These are phyloP conservation scores for Chrysodeixis includens DNA, from an alignment of 2,888 invertebrate genomes.

Conservation along the genomic window DNA sequence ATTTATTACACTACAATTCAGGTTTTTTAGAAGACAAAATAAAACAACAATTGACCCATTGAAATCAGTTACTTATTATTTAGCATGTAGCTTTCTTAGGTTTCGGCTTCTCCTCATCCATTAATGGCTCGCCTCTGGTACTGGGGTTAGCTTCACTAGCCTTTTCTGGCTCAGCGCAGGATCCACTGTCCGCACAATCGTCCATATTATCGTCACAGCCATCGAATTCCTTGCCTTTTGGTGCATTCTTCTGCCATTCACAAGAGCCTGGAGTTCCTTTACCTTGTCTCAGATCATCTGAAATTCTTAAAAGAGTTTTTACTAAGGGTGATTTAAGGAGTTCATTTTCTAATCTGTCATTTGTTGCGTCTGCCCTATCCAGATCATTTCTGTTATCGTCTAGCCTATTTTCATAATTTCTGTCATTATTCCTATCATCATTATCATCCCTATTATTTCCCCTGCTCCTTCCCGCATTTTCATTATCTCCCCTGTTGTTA, in stretches of 20 bases:
- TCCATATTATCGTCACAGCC: neutral
- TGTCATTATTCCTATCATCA: constrained; percentile 13
- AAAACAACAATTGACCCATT: constrained; percentile 5
- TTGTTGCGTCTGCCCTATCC: constrained; percentile 2
- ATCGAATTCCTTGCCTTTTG: neutral
- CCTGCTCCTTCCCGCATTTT: neutral
- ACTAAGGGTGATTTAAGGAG: constrained; percentile 30
- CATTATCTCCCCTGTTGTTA: constrained; percentile 7
- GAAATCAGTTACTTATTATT: constrained; percentile 23
- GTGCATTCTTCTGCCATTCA: constrained; percentile 8
- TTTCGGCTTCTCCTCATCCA: neutral
- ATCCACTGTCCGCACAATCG: neutral
- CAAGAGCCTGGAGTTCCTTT: constrained; percentile 29
- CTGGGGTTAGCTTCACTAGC: constrained; percentile 18
- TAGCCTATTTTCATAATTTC: neutral
- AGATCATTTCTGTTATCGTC: neutral
- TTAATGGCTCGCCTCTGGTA: constrained; percentile 31
- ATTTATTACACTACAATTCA: too few relatives aligned
- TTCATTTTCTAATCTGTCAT: constrained; percentile 15
- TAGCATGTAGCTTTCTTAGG: neutral
- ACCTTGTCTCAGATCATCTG: constrained; percentile 32
- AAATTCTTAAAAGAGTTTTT: constrained; percentile 38
- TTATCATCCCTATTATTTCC: constrained; percentile 10
- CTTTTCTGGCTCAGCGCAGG: constrained; percentile 17
- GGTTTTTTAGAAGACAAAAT: too few relatives aligned